Conservation (phyloP, 2,888 invertebrate species). For the Teleogryllus oceanicus region DNA sequence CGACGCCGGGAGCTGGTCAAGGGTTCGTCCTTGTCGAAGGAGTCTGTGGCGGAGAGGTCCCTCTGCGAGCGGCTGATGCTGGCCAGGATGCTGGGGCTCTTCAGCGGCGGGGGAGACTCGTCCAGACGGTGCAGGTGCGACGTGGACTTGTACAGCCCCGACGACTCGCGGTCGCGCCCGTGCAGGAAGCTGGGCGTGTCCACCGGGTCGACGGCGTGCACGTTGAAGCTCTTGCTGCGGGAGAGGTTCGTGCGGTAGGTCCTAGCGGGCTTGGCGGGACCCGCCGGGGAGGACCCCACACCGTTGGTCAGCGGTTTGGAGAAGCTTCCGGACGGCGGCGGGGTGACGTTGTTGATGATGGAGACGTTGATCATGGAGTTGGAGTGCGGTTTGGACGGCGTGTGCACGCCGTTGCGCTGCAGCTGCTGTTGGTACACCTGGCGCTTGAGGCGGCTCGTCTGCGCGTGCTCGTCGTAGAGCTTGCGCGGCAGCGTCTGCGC, state of each 20-base stretch:
- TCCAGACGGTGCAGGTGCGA: constrained; percentile 69
- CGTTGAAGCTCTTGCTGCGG: constrained; percentile 82
- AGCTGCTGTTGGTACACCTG: constrained; percentile 36
- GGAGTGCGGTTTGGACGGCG: constrained; percentile 30
- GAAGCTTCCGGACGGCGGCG: constrained; percentile 45
- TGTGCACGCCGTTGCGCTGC: constrained; percentile 27
- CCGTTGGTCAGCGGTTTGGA: constrained; percentile 37
- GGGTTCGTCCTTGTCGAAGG: constrained; percentile 42
- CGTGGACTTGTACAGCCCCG: constrained; percentile 63
- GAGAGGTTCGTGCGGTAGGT: constrained; percentile 69
- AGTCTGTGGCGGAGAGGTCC: constrained; percentile 63
- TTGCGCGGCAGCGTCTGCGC: constrained; percentile 71
- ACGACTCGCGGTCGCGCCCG: constrained; percentile 36
- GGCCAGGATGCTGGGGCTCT: constrained; percentile 82
- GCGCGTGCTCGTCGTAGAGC: constrained; percentile 41
- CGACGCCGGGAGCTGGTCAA: constrained; percentile 39
- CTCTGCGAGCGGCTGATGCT: constrained; percentile 80
- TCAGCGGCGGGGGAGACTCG: constrained; percentile 68
- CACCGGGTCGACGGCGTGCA: constrained; percentile 55
- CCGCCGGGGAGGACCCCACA: constrained; percentile 47
- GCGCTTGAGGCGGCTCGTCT: constrained; percentile 12
- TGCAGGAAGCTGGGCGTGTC: constrained; percentile 44
- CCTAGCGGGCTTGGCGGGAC: constrained; percentile 74
- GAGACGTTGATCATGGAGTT: constrained; percentile 43
- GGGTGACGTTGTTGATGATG: constrained; percentile 46